A percentile compares a stretch with the other conserved stretches of the same genome.
phyloP scores from a whole-genome alignment of 2,888 invertebrate species.

The Listrodromus nycthemerus region DNA sequence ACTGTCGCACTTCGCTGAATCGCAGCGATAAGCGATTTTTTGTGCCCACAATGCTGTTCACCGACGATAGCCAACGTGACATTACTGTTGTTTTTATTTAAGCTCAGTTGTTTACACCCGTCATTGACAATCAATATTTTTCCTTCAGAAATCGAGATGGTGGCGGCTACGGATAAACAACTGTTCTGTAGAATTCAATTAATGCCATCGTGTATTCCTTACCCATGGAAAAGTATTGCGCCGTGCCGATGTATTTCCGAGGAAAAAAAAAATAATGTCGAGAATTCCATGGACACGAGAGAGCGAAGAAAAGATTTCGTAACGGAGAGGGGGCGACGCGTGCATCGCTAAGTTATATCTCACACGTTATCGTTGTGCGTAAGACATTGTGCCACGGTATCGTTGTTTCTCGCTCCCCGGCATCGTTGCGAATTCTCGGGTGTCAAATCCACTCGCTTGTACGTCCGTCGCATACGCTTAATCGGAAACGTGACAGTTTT shows the following conservation, averaged over 20 bases:
- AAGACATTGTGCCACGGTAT: constrained; percentile 5
- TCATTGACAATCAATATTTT: constrained; percentile 30
- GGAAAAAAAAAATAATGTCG: background rate
- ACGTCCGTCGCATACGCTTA: constrained; percentile 30
- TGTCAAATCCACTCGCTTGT: background rate
- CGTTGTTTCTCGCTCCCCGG: constrained; percentile 13
- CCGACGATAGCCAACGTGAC: constrained; percentile 1
- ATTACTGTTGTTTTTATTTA: background rate
- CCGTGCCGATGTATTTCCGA: background rate
- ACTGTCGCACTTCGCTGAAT: constrained; percentile 41
- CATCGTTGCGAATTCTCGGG: background rate
- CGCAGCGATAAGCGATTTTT: constrained; percentile 43
- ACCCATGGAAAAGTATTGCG: constrained; percentile 34
- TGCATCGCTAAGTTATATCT: background rate
- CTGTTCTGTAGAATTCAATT: constrained; percentile 42
- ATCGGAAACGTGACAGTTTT: constrained; percentile 60
- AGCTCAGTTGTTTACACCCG: background rate
- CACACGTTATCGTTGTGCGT: constrained; percentile 2
- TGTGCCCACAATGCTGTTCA: constrained; percentile 13
- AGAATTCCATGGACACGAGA: background rate
- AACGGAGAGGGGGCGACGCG: background rate
- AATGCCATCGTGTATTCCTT: constrained; percentile 29
- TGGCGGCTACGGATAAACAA: constrained; percentile 41
- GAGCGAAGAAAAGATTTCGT: constrained; percentile 9
- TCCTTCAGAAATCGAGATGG: constrained; percentile 16